Percentiles rank a stretch among this genome's conserved stretches.
phyloP scores from a whole-genome alignment of 2,888 invertebrate genomes.

The Notocelia uddmanniana region DNA sequence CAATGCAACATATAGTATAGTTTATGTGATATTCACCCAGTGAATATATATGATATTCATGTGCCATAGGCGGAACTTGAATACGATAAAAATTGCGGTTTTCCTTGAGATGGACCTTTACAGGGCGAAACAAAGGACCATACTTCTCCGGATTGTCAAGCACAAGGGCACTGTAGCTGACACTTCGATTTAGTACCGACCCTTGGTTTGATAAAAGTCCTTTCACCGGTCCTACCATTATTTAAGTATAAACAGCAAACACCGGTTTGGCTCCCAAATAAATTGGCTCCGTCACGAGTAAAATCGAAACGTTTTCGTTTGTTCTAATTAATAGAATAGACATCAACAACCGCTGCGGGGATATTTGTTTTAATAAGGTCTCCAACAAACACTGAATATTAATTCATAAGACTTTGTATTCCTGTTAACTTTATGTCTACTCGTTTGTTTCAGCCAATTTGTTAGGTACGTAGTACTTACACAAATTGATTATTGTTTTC shows the following conservation, averaged over 20 bases:
- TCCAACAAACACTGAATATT: slow-evolving; percentile 24
- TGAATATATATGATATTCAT: not conserved
- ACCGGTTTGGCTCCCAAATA: slow-evolving; percentile 51
- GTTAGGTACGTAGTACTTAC: not conserved
- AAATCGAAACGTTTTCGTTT: slow-evolving; percentile 44
- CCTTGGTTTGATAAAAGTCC: slow-evolving; percentile 79
- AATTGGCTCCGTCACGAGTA: slow-evolving; percentile 47
- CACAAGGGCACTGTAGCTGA: slow-evolving; percentile 74
- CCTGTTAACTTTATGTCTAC: slow-evolving; percentile 3
- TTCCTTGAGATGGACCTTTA: slow-evolving; percentile 48
- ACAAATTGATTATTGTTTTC: not conserved
- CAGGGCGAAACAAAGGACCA: slow-evolving; percentile 71
- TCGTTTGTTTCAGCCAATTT: slow-evolving; percentile 8
- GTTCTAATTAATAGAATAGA: slow-evolving; percentile 44
- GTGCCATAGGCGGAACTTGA: slow-evolving; percentile 2
- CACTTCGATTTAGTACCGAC: slow-evolving; percentile 82
- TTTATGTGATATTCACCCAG: not conserved
- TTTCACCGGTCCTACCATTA: slow-evolving; percentile 70
- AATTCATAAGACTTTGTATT: slow-evolving; percentile 12
- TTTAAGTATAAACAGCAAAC: slow-evolving; percentile 58
- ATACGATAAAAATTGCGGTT: slow-evolving; percentile 20
- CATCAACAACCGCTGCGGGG: slow-evolving; percentile 31
- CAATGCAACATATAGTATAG: no score
- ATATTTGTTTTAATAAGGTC: slow-evolving; percentile 40
- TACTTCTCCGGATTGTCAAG: slow-evolving; percentile 78